A percentile compares a stretch with the other conserved stretches of the same genome.
These are phyloP conservation scores for Arctopsyche grandis DNA, from an alignment of 1,140 invertebrate species.

Conservation along the genomic window DNA sequence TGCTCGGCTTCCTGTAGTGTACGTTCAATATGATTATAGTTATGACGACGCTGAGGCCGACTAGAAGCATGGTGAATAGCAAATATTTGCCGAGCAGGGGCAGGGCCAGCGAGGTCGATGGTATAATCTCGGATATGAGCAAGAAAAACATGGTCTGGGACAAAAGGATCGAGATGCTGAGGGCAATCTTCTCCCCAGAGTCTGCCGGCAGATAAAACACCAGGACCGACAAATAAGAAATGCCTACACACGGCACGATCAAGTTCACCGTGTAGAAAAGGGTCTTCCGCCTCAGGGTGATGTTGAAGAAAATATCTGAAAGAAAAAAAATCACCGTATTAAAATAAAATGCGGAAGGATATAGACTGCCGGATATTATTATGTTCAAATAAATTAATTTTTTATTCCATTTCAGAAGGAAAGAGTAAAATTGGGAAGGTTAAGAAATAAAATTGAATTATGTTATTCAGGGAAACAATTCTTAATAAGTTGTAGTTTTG, in stretches of 20 bases:
- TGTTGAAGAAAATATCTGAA: conserved; percentile 97
- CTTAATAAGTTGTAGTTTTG: too few relatives aligned
- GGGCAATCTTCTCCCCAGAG: conserved; percentile 97
- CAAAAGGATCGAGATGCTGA: conserved; percentile 98
- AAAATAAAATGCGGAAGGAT: background rate
- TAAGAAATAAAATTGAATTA: too few relatives aligned
- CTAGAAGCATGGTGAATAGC: conserved; percentile 98
- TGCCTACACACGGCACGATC: conserved; percentile 93
- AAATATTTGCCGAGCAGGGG: conserved; percentile 98
- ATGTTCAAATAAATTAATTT: too few relatives aligned
- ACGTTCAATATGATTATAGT: conserved; percentile 98
- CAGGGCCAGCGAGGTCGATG: conserved; percentile 95
- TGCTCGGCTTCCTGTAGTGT: conserved; percentile 98
- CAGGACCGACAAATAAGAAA: conserved; percentile 89
- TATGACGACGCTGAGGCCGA: conserved; percentile 95
- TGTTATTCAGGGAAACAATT: too few relatives aligned
- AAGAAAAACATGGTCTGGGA: conserved; percentile 99
- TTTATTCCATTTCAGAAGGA: too few relatives aligned
- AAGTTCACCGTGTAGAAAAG: conserved; percentile 97
- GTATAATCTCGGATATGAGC: conserved; percentile 97
- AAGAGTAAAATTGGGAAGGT: too few relatives aligned
- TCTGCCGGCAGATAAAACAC: conserved; percentile 99
- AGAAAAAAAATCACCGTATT: conserved; percentile 55
- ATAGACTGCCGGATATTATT: too few relatives aligned
- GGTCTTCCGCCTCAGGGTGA: conserved; percentile 93